Base-by-base conservation (phyloP, 2,113 vertebrate species). In the Nematolebias whitei region DNA sequence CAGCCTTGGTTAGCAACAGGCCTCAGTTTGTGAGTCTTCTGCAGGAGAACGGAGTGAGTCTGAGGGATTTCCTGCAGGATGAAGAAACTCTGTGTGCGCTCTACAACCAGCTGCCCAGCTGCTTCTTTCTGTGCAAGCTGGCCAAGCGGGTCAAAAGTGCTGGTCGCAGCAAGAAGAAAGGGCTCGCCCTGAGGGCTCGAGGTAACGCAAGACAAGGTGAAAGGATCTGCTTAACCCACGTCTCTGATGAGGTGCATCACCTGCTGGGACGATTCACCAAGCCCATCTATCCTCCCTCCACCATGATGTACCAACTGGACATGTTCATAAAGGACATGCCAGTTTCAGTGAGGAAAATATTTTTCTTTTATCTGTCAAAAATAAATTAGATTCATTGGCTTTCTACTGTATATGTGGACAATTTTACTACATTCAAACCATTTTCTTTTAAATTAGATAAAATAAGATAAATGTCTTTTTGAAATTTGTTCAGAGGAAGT, bases 1-100 rank as follows among this genome's bases (percentile, higher is more conserved):
- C 94, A 0, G 96, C 98, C 18, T 92, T 99, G 68, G 91, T 95
- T 58, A 90, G 94, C 73, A 93, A 98, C 91, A 98, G 96, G 80
- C 94, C 96, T 0, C 91, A 94, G 66, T 98, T 99, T 59, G 95
- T 98, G 76, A 93, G 90, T 74, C 94, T 99, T 24, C 93, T 99
- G 80, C 89, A 98, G 87, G 97, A 97, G 81, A 94, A 96, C 2
- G 97, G 96, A 1, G 93, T 98, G 79, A 90, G 35, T 39, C 86
- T 99, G 56, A 84, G 90, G 63, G 94, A 96, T 14, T 94, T 98
- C 44, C 93, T 94, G 76, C 88, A 92, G 9, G 75, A 88, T 32
- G 89, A 91, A 69, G 88, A 93, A 41, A 94, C 85, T 0, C 88
- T 99, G 53, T 68, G 90, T 7, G 76, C 93, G 43, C 95, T 99